A percentile compares a stretch with the other conserved stretches of the same genome.
Evolutionary conservation across 2,113 vertebrate genomes (phyloP).

Genomic region (Centropus unirufus): DNA sequence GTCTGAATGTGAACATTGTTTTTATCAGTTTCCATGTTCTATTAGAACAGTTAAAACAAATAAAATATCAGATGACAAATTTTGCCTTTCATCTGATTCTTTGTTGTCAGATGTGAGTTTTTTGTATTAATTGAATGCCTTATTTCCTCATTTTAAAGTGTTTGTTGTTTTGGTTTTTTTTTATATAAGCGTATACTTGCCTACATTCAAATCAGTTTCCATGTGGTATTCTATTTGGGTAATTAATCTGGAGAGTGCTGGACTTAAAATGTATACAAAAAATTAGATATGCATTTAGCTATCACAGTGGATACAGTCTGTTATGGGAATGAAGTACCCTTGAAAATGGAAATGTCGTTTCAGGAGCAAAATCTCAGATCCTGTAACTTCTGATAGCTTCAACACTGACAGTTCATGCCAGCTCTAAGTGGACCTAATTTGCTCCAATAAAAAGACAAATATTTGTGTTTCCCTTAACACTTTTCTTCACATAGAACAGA

Average conservation of each 20-base stretch:
- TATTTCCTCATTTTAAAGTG: not conserved
- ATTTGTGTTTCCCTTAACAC: not conserved
- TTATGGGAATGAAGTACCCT: rapidly evolving
- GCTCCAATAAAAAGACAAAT: not conserved
- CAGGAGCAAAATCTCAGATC: not conserved
- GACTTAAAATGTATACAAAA: not conserved
- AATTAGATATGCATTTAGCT: not conserved
- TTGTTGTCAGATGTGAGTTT: not conserved
- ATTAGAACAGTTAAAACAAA: not conserved
- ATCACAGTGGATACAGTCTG: not conserved
- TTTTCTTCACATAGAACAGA: conserved; percentile 79
- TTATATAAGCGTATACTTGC: not conserved
- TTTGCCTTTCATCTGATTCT: not conserved
- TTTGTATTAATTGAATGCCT: not conserved
- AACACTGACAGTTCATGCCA: not conserved
- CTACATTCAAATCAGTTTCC: not conserved
- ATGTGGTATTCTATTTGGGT: not conserved
- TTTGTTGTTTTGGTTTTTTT: not conserved
- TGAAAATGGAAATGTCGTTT: not conserved
- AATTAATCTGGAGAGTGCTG: not conserved
- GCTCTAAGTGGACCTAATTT: not conserved
- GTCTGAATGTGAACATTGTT: not conserved
- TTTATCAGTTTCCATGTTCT: not conserved
- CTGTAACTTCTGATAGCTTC: not conserved
- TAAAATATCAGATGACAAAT: not conserved